These are phyloP conservation scores for Micrasema longulum DNA, from an alignment of 1,140 invertebrate genomes.

Conservation along the genomic window DNA sequence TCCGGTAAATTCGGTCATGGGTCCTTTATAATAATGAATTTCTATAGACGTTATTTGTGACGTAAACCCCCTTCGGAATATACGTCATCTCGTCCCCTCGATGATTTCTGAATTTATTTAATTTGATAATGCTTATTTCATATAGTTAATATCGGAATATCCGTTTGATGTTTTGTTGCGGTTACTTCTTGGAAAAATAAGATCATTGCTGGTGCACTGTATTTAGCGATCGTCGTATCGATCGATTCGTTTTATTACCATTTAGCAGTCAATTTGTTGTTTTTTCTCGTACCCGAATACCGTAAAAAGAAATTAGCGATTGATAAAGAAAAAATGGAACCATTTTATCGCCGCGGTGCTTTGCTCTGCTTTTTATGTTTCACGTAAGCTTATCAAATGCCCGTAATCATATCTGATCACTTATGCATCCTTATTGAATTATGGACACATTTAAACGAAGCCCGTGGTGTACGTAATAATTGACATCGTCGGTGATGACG, in stretches of 20 bases:
- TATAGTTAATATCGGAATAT: too few relatives aligned
- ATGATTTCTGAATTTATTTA: conserved; percentile 2
- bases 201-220: too few relatives aligned
- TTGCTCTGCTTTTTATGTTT: not conserved
- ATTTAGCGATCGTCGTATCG: too few relatives aligned
- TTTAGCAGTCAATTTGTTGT: too few relatives aligned
- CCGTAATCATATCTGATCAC: not conserved
- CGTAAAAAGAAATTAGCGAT: not conserved
- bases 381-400: not conserved
- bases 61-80: conserved; percentile 27
- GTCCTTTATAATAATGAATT: conserved; percentile 19
- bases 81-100: conserved; percentile 27
- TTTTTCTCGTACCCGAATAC: not conserved
- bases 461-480: conserved; percentile 18
- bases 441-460: conserved; percentile 4
- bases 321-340: conserved; percentile 6
- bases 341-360: not conserved
- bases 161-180: too few relatives aligned
- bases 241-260: too few relatives aligned
- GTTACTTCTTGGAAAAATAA: too few relatives aligned
- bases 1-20: conserved; percentile 5
- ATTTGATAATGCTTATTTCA: conserved; percentile 2
- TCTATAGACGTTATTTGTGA: conserved; percentile 30
- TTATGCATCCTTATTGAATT: conserved; percentile 25
- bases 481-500: conserved; percentile 29